Conservation (phyloP, 2,888 invertebrate species). For the Zaprionus obscuricornis region DNA sequence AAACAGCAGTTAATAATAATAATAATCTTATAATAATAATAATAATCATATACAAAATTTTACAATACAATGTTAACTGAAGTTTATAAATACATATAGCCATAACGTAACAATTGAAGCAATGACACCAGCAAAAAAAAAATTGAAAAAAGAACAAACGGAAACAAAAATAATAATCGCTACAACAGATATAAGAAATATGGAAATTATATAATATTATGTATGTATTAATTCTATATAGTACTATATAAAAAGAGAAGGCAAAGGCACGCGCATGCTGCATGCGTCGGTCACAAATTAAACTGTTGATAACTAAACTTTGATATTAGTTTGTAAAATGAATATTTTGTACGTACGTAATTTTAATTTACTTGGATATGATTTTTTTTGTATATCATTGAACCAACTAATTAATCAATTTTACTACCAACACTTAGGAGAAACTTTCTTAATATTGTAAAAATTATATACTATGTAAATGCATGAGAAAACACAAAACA, state of each 20-base stretch:
- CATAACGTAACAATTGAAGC: slow-evolving; percentile 17
- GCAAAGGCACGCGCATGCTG: slow-evolving; percentile 65
- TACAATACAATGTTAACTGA: slow-evolving; percentile 35
- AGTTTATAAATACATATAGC: slow-evolving; percentile 13
- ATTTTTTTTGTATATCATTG: slow-evolving; percentile 43
- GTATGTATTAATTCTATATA: slow-evolving; percentile 45
- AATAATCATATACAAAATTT: slow-evolving; percentile 10
- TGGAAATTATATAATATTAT: slow-evolving; percentile 24
- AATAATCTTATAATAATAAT: too few relatives aligned
- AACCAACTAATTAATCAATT: slow-evolving; percentile 36
- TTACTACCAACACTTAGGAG: not conserved
- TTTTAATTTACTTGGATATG: slow-evolving; percentile 67
- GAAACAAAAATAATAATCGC: slow-evolving; percentile 29
- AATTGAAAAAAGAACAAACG: slow-evolving; percentile 30
- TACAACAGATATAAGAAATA: slow-evolving; percentile 36
- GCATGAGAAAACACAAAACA: not conserved
- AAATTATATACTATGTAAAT: not conserved
- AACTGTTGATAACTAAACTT: slow-evolving; percentile 82
- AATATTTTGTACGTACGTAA: slow-evolving; percentile 68
- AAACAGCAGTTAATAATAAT: slow-evolving; percentile 25
- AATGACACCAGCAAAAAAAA: slow-evolving; percentile 51
- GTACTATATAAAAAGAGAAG: slow-evolving; percentile 49
- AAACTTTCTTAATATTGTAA: too few relatives aligned
- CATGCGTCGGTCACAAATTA: slow-evolving; percentile 74
- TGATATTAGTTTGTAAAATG: slow-evolving; percentile 81